Evolutionary conservation across 1,140 invertebrate genomes (phyloP), one percentile per base, ranked within the genome.

Genomic region (Arctopsyche grandis): DNA sequence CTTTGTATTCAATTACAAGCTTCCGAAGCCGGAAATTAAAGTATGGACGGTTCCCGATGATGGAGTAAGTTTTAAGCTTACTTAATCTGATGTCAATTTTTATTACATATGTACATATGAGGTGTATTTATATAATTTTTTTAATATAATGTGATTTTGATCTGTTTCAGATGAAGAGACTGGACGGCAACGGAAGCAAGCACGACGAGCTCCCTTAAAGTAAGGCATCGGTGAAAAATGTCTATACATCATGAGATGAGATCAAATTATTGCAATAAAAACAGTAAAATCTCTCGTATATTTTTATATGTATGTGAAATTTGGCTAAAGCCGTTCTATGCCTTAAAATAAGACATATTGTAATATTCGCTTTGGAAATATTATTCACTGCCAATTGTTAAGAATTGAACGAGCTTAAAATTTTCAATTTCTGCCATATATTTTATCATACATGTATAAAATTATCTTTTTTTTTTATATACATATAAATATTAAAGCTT

Each of bases 111-210:
- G n/a, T n/a, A n/a, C n/a, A n/a, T n/a, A n/a, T n/a, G n/a, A n/a
- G n/a, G n/a, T n/a, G n/a, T 81, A 19, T 52, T 60, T 70, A 78
- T 56, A 69, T 66, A 76, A 52, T 26, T 76, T 73, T 69, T n/a
- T n/a, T n/a, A n/a, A n/a, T n/a, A n/a, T 77, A 73, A 60, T 77
- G 63, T 38, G 29, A 76, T 71, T 73, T 81, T 77, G 22, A 79
- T 70, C 60, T 9, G 80, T 85, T 89, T 48, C 87, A 90, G 89
- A 86, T 90, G 83, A 89, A 90, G 84, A 86, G 83, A 79, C 85
- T 90, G 80, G 87, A 86, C 81, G 82, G 83, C 80, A 88, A 85
- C 43, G 70, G 80, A 69, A 81, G 75, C 82, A 89, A 87, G 83
- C 85, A 85, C 78, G 84, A 83, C 70, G 86, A 85, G 77, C 83